phyloP scores from a whole-genome alignment of 2,113 vertebrate species.

The Origma solitaria region DNA sequence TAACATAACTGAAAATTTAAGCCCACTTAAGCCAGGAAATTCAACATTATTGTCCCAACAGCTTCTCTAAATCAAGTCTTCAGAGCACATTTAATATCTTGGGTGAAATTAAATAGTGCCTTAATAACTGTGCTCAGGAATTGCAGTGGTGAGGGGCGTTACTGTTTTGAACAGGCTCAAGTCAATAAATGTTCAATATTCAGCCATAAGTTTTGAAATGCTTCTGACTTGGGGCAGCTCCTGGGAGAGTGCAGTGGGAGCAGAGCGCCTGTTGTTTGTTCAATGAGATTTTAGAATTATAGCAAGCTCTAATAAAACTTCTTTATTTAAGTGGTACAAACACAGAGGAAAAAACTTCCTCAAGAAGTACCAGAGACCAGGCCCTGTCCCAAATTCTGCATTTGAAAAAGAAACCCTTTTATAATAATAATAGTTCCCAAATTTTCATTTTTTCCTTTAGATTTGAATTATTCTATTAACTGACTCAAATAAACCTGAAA shows the following conservation, averaged over 20 bases:
- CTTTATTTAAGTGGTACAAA: background rate
- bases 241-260: background rate
- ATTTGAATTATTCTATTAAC: background rate
- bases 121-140: background rate
- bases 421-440: background rate
- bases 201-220: background rate
- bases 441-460: background rate
- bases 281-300: background rate
- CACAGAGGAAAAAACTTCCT: background rate
- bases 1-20: background rate
- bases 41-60: conserved; percentile 5
- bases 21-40: background rate
- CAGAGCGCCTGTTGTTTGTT: background rate
- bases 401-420: background rate
- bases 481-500: background rate
- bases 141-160: background rate
- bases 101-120: background rate
- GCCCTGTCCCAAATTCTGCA: background rate
- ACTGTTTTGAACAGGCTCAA: background rate
- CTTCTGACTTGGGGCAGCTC: background rate
- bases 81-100: background rate
- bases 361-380: background rate
- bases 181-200: background rate
- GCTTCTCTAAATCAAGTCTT: background rate
- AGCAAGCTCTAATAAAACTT: too few relatives aligned